A percentile compares a stretch with the other conserved stretches of the same genome.
Conservation (phyloP, 2,113 vertebrate genomes). For the Procavia capensis region DNA sequence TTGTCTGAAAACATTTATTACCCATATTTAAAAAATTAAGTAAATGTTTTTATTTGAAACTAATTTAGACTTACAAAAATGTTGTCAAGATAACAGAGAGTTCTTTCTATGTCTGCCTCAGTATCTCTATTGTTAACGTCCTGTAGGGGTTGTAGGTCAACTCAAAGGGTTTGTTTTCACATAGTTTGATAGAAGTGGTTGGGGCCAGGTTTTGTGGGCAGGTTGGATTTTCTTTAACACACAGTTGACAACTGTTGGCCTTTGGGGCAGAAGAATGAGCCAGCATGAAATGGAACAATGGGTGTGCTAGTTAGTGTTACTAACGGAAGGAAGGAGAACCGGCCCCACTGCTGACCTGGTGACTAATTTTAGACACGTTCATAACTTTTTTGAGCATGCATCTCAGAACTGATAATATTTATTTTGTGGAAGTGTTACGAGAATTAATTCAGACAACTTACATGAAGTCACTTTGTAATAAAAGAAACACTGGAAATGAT, state of each 20-base stretch:
- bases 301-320: not conserved
- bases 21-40: not conserved
- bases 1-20: not conserved
- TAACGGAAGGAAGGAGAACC: not conserved
- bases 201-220: not conserved
- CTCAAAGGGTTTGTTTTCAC: not conserved
- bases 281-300: not conserved
- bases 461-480: not conserved
- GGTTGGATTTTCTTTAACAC: not conserved
- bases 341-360: not conserved
- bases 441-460: not conserved
- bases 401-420: not conserved
- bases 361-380: not conserved
- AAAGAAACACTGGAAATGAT: not conserved
- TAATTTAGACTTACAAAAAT: not conserved
- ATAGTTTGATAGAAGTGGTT: not conserved
- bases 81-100: not conserved
- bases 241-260: not conserved
- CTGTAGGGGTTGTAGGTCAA: not conserved
- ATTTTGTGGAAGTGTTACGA: not conserved
- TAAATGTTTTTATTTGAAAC: not conserved
- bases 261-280: not conserved
- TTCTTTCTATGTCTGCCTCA: not conserved
- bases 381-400: not conserved
- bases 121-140: not conserved